Base-by-base conservation (phyloP, 2,888 invertebrate species). In the Mallateleia sp. region DNA sequence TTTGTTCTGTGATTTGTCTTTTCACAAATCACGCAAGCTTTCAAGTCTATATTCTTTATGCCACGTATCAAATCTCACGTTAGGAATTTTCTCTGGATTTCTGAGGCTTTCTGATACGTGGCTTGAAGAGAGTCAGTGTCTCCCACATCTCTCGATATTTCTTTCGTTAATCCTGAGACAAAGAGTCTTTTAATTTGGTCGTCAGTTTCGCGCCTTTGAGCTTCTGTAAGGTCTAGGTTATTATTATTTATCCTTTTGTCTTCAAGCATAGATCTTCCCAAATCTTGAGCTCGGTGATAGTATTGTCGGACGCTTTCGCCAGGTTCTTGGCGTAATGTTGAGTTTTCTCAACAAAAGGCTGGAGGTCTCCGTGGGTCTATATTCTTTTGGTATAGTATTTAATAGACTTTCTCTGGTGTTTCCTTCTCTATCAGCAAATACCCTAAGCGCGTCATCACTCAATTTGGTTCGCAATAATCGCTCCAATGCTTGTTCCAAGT, bases 261-360 rank as follows among this genome's bases (percentile, higher is more conserved):
- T 56, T 71, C 60, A 0, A 11, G 0, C 15, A 72, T 47, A 24
- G 15, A 34, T 34, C 14, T 8, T 6, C 18, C 50, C 18, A 62
- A 24, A 52, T 60, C 47, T 34, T 52, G 60, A 6, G 52, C 24
- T 8, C 62, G 15, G 45, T 50, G 24, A 5, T 62, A 24, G 24
- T 74, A 74, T 28, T 15, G 24, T 24, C 6, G 34, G 0, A 74
- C 34, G 11, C 2, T 18, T 34, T 74, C 38, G 0, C 34, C 32
- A 1, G 15, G 18, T 7, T 34, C 18, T 74, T 52, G 47, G 18
- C 9, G 34, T 22, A 77, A 20, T 22, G 8, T 24, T 9, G 0
- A 66, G 4, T 54, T 77, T 66, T 18, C 64, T 54, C 38, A 42
- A 66, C 20, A 77, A 25, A 25, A 15, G n/a, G 15, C 20, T 14